phyloP scores from a whole-genome alignment of 2,888 invertebrate genomes.

The Lacanobia oleracea region DNA sequence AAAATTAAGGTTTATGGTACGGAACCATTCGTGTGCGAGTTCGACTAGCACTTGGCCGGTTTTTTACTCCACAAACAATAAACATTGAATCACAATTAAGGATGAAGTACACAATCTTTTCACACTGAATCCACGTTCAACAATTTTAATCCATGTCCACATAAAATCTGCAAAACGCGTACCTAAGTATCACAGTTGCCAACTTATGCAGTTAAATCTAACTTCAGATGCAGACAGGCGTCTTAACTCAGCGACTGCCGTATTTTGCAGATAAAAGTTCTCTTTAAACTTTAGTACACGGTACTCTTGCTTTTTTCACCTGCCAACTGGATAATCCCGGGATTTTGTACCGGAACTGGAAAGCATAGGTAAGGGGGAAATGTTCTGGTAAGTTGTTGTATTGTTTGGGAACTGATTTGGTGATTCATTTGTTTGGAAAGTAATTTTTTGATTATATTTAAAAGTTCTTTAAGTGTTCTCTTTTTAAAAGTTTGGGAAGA shows the following conservation, averaged over 20 bases:
- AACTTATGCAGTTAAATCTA: constrained; percentile 48
- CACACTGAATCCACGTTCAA: neutral
- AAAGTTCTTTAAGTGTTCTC: too few relatives aligned
- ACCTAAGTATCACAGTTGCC: neutral
- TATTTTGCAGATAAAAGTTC: constrained; percentile 55
- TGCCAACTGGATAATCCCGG: constrained; percentile 41
- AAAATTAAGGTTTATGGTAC: too few relatives aligned
- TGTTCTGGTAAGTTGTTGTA: neutral
- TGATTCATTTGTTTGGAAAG: too few relatives aligned
- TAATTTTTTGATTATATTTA: too few relatives aligned
- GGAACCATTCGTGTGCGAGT: too few relatives aligned
- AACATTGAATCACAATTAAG: too few relatives aligned
- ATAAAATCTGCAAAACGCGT: constrained; percentile 1
- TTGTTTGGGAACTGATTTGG: neutral
- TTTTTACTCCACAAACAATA: neutral
- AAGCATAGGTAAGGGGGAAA: neutral
- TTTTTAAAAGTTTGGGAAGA: too few relatives aligned
- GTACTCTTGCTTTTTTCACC: constrained; percentile 51
- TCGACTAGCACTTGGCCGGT: too few relatives aligned
- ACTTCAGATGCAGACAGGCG: constrained; percentile 38
- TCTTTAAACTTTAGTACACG: constrained; percentile 34
- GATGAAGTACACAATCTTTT: neutral
- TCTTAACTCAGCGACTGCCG: constrained; percentile 38
- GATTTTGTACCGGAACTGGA: constrained; percentile 24
- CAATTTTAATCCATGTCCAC: constrained; percentile 7